phyloP scores from a whole-genome alignment of 1,140 invertebrate genomes.

The Leptinotarsa undecemlineata region DNA sequence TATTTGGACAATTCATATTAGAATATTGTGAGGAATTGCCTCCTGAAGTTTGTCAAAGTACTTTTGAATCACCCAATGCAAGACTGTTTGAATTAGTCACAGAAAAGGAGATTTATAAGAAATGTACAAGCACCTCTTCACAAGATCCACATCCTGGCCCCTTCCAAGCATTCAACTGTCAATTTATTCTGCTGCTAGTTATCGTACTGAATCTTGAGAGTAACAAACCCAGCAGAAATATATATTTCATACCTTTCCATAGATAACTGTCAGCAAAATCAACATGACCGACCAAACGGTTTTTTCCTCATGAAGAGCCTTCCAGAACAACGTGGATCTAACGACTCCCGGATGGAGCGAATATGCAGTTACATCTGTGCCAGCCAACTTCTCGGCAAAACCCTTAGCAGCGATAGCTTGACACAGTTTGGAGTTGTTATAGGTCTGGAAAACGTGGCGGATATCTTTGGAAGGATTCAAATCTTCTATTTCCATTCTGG shows the following conservation, averaged over 20 bases:
- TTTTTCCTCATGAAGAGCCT: not conserved
- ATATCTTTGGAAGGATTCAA: constrained; percentile 28
- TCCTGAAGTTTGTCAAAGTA: no score
- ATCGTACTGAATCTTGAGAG: no score
- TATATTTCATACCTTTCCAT: constrained; percentile 15
- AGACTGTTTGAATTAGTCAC: no score
- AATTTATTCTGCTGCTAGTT: no score
- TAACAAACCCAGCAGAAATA: no score
- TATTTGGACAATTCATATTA: no score
- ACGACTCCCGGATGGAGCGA: not conserved
- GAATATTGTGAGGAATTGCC: no score
- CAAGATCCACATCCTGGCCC: no score
- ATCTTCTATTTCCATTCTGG: constrained; percentile 54
- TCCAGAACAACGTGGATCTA: not conserved
- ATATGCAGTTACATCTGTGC: constrained; percentile 48
- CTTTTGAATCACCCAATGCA: no score
- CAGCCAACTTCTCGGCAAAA: constrained; percentile 62
- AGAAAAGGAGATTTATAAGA: no score
- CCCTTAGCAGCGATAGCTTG: constrained; percentile 69
- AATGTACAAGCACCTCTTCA: no score
- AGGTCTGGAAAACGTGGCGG: constrained; percentile 29
- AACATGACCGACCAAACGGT: not conserved
- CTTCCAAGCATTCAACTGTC: no score
- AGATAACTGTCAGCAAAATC: not conserved
- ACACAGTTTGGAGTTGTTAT: constrained; percentile 63